Conservation (phyloP, 2,797 vertebrate species). For the Coreius guichenoti region DNA sequence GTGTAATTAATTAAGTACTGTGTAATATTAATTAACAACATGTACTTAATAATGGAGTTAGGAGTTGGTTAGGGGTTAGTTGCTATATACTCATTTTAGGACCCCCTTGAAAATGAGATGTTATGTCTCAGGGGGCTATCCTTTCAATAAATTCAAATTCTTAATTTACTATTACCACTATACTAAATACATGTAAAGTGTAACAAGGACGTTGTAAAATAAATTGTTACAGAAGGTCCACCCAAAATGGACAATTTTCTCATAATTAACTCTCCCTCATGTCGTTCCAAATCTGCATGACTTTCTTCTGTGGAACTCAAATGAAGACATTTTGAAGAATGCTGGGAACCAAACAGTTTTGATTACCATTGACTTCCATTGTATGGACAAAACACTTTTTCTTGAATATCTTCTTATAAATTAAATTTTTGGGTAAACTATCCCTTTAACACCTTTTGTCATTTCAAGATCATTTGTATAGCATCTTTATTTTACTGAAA, state of each 20-base stretch:
- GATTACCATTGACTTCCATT: not conserved
- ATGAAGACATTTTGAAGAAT: not conserved
- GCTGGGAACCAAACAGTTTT: not conserved
- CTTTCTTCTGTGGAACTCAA: not conserved
- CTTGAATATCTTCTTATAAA: not conserved
- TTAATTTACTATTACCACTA: not conserved
- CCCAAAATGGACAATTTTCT: not conserved
- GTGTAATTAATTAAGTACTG: not conserved
- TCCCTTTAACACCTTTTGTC: not conserved
- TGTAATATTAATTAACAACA: not conserved
- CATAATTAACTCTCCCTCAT: not conserved
- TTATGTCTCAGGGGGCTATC: no score
- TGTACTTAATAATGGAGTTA: not conserved
- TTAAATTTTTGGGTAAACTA: not conserved
- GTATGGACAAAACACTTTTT: not conserved
- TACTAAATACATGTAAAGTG: not conserved
- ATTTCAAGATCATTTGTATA: not conserved
- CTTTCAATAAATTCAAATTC: no score
- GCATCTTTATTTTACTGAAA: not conserved
- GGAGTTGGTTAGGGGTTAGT: not conserved
- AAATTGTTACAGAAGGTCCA: not conserved
- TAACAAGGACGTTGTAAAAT: not conserved
- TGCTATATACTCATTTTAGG: not conserved
- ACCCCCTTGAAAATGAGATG: no score
- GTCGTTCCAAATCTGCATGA: not conserved